Conservation (phyloP, 1,140 invertebrate genomes). For the Zaprionus ghesquierei region DNA sequence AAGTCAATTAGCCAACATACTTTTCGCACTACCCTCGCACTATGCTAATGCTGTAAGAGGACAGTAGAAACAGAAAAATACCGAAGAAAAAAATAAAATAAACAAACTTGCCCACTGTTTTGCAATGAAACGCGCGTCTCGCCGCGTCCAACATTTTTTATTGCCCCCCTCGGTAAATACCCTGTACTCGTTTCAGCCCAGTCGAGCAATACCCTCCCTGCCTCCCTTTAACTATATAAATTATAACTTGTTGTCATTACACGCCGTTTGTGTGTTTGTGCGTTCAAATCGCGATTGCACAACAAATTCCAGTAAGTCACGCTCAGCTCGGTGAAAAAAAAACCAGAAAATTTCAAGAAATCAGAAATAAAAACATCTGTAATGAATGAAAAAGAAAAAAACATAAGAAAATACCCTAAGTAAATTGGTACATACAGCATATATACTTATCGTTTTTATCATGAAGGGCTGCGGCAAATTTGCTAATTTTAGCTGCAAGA, state of each 20-base stretch:
- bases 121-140: slow-evolving; percentile 30
- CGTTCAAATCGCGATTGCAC: background rate
- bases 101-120: slow-evolving; percentile 14
- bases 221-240: background rate
- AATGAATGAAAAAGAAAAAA: background rate
- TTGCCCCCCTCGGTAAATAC: background rate
- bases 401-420: background rate
- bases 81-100: background rate
- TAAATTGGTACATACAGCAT: background rate
- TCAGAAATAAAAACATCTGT: slow-evolving; percentile 19
- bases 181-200: background rate
- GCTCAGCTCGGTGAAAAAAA: background rate
- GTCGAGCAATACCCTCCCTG: background rate
- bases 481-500: background rate
- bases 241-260: background rate
- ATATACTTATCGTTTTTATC: background rate
- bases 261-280: background rate
- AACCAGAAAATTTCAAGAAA: slow-evolving; percentile 1
- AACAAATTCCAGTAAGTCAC: slow-evolving; percentile 12
- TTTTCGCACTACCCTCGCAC: background rate
- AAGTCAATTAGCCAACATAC: background rate
- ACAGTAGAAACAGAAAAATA: slow-evolving; percentile 3
- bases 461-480: background rate
- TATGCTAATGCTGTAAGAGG: slow-evolving; percentile 3
- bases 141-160: slow-evolving; percentile 21